Percentiles rank a stretch among this genome's conserved stretches.
Conservation (phyloP, 2,888 invertebrate species). For the Pseudococcus longispinus region DNA sequence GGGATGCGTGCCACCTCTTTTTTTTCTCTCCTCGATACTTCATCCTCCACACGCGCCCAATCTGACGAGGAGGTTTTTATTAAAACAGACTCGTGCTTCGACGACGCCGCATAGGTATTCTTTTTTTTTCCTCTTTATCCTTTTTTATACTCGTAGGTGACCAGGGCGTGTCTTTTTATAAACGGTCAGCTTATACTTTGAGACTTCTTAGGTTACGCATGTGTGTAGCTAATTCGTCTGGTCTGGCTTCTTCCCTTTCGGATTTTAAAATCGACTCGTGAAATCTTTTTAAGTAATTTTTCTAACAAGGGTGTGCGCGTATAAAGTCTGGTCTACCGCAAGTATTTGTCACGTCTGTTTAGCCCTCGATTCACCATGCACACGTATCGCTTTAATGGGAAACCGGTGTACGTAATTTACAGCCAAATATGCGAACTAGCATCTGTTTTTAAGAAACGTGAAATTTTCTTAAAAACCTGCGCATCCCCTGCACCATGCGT, state of each 20-base stretch:
- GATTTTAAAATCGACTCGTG: neutral
- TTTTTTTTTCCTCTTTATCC: neutral
- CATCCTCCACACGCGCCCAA: neutral
- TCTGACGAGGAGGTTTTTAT: neutral
- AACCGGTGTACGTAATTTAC: neutral
- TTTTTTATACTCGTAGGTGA: neutral
- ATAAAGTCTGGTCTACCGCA: neutral
- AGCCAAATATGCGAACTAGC: neutral
- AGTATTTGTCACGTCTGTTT: neutral
- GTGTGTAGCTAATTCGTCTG: neutral
- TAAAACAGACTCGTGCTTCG: conserved; percentile 36
- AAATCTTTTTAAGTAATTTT: neutral
- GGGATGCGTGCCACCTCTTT: conserved; percentile 48
- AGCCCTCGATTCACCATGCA: neutral
- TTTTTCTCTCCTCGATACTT: neutral
- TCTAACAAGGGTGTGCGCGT: neutral
- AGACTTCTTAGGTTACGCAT: neutral
- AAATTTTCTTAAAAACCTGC: neutral
- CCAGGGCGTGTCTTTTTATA: conserved; percentile 7
- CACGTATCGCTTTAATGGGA: neutral
- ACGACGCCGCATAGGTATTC: neutral
- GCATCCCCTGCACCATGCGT: neutral
- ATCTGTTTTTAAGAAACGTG: neutral
- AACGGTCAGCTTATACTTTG: neutral
- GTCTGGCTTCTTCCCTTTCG: neutral